A percentile compares a stretch with the other conserved stretches of the same genome.
phyloP scores from a whole-genome alignment of 2,888 invertebrate genomes.

The Lamellibrachia satsuma region DNA sequence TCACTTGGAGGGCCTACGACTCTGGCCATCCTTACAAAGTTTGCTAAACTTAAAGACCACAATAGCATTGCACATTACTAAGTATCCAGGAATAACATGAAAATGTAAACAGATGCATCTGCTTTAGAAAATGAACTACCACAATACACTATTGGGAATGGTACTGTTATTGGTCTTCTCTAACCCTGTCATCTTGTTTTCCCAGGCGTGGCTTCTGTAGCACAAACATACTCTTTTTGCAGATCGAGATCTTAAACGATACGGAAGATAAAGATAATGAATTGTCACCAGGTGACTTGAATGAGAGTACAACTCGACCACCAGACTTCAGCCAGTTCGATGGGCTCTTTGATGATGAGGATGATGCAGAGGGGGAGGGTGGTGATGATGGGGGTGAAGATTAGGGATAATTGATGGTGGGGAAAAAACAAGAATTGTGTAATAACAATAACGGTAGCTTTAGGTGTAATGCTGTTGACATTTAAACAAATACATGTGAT shows the following conservation, averaged over 20 bases:
- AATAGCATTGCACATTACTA: too few species aligned
- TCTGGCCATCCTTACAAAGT: too few species aligned
- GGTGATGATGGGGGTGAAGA: background rate
- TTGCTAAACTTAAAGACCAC: too few species aligned
- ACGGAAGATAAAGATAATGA: background rate
- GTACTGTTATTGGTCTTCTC: background rate
- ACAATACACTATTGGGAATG: too few species aligned
- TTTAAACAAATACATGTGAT: background rate
- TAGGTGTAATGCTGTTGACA: background rate
- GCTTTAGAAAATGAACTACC: too few species aligned
- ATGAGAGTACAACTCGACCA: background rate
- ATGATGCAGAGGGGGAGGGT: background rate
- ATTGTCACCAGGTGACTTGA: background rate
- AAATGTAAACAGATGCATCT: too few species aligned
- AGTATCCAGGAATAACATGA: too few species aligned
- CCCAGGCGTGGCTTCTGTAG: too few species aligned
- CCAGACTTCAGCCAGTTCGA: slow-evolving; percentile 9
- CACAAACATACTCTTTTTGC: background rate
- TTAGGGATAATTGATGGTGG: background rate
- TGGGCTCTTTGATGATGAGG: background rate
- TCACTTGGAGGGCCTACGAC: too few species aligned
- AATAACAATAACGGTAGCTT: background rate
- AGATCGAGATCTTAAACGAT: background rate
- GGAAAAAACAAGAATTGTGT: background rate
- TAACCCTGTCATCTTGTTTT: background rate